Conservation (phyloP, 2,797 vertebrate species). For the Sparidentex hasta region DNA sequence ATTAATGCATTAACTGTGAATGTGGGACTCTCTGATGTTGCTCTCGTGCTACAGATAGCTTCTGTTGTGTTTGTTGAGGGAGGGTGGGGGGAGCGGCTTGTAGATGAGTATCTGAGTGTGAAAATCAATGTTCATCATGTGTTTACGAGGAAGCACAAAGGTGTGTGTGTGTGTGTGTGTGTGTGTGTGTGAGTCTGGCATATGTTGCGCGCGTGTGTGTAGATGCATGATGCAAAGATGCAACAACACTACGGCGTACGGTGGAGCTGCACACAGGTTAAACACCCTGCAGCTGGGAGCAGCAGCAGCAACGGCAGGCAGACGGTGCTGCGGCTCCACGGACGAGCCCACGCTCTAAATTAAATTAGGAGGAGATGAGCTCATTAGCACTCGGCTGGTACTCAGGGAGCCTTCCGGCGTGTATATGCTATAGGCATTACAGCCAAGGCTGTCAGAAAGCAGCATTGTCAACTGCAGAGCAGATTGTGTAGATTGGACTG, state of each 20-base stretch:
- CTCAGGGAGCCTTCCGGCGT: slow-evolving; percentile 54
- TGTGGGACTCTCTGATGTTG: neutral
- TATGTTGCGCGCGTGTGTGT: neutral
- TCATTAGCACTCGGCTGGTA: slow-evolving; percentile 73
- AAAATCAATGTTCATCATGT: slow-evolving; percentile 32
- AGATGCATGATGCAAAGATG: slow-evolving; percentile 23
- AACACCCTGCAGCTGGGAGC: slow-evolving; percentile 58
- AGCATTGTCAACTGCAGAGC: slow-evolving; percentile 27
- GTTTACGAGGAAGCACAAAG: slow-evolving; percentile 4
- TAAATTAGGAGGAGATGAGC: slow-evolving; percentile 72
- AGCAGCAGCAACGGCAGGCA: slow-evolving; percentile 29
- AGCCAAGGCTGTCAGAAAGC: slow-evolving; percentile 42
- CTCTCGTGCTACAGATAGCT: slow-evolving; percentile 9
- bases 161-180: slow-evolving; percentile 10
- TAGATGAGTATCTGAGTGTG: slow-evolving; percentile 34
- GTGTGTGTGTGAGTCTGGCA: neutral
- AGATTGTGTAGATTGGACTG: slow-evolving; percentile 22
- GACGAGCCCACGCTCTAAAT: slow-evolving; percentile 64
- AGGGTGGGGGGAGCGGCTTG: neutral
- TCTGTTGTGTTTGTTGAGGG: slow-evolving; percentile 7
- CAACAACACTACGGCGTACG: slow-evolving; percentile 5
- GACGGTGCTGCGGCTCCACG: slow-evolving; percentile 38
- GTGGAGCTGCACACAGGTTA: slow-evolving; percentile 50
- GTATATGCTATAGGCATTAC: slow-evolving; percentile 40
- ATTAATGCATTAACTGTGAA: slow-evolving; percentile 35